phyloP scores from a whole-genome alignment of 2,797 vertebrate species.

The Merluccius polli region DNA sequence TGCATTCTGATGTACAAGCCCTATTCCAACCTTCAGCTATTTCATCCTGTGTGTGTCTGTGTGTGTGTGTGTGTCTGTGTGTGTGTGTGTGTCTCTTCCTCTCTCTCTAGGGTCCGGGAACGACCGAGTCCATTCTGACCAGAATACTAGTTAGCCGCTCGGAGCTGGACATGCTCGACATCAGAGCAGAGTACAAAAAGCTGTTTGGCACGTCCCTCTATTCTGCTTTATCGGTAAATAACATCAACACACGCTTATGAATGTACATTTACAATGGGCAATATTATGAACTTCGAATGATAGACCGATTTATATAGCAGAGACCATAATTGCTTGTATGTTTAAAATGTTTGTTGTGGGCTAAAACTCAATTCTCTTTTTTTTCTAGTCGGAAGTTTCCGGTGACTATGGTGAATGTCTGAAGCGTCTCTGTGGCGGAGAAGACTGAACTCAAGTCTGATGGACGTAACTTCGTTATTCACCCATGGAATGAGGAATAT shows the following conservation, averaged over 20 bases:
- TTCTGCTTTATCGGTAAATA: constrained; percentile 74
- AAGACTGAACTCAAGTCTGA: constrained; percentile 36
- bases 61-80: neutral
- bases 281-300: too few species aligned
- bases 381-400: constrained; percentile 67
- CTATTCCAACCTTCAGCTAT: neutral
- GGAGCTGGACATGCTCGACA: constrained; percentile 84
- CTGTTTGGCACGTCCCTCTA: constrained; percentile 74
- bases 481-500: neutral
- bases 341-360: neutral
- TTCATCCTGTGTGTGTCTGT: neutral
- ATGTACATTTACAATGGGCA: neutral
- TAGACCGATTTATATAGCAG: neutral
- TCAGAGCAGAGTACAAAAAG: constrained; percentile 80
- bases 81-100: neutral
- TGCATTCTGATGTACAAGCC: too few species aligned
- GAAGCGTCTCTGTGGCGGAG: constrained; percentile 68
- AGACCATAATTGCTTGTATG: neutral
- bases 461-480: constrained; percentile 17
- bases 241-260: constrained; percentile 1
- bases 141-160: constrained; percentile 83
- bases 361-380: neutral
- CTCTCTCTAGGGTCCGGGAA: constrained; percentile 76
- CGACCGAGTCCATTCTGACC: constrained; percentile 77
- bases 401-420: constrained; percentile 56